Evolutionary conservation across 2,113 vertebrate genomes (phyloP).

Genomic region (Hippocampus mohnikei): DNA sequence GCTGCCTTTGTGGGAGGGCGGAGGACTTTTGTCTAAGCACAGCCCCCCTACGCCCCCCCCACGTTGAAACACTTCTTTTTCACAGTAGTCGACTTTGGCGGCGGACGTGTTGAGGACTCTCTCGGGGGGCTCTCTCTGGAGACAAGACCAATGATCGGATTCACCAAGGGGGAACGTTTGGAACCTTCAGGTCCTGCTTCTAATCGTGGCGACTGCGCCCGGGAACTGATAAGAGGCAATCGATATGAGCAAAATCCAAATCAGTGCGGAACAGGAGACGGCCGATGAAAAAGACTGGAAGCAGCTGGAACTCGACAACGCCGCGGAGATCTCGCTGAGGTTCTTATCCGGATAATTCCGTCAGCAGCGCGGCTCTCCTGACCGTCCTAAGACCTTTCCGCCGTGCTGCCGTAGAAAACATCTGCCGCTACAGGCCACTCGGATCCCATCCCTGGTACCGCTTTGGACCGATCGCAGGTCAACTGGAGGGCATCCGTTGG

Average conservation of each 20-base stretch:
- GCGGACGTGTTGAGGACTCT: not conserved
- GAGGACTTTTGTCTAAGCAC: slow-evolving; percentile 37
- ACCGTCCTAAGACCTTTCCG: not conserved
- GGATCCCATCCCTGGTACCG: not conserved
- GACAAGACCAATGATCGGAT: not conserved
- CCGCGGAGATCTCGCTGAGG: slow-evolving; percentile 79
- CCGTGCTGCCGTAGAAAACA: not conserved
- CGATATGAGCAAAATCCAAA: slow-evolving; percentile 42
- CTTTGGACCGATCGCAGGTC: not conserved
- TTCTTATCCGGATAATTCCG: slow-evolving; percentile 83
- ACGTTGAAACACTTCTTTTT: slow-evolving; percentile 14
- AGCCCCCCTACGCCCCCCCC: not conserved
- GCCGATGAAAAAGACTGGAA: slow-evolving; percentile 53
- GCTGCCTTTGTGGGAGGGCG: slow-evolving; percentile 46
- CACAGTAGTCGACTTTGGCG: too few species aligned
- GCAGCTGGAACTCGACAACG: slow-evolving; percentile 74
- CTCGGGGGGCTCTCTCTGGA: too few species aligned
- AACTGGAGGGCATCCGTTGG: not conserved
- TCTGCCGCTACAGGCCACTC: not conserved
- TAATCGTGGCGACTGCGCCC: slow-evolving; percentile 24
- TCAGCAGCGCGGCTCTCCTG: slow-evolving; percentile 50
- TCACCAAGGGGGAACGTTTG: not conserved
- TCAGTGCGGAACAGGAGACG: slow-evolving; percentile 14
- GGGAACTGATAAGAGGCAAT: slow-evolving; percentile 54
- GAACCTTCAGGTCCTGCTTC: slow-evolving; percentile 10